phyloP scores from a whole-genome alignment of 2,888 invertebrate genomes.

The Lasiommata megera region DNA sequence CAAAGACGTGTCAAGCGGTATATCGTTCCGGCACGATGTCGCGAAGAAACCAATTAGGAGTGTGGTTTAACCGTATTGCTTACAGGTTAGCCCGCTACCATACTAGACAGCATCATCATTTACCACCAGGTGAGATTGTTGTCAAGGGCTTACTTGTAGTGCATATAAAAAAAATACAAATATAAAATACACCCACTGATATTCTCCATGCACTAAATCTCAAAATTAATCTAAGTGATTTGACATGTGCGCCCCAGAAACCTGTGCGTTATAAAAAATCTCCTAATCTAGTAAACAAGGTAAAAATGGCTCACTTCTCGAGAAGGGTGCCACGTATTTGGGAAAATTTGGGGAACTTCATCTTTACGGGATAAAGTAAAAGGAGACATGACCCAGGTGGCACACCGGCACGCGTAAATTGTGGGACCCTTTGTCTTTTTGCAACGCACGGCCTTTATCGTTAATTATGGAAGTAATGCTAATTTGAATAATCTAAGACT shows the following conservation, averaged over 20 bases:
- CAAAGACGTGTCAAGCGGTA: too few species aligned
- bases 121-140: too few species aligned
- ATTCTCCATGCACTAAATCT: background rate
- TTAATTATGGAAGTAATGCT: slow-evolving; percentile 66
- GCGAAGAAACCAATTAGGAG: too few species aligned
- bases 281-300: slow-evolving; percentile 80
- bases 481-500: slow-evolving; percentile 53
- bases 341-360: slow-evolving; percentile 73
- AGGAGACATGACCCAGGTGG: slow-evolving; percentile 80
- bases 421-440: slow-evolving; percentile 65
- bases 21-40: too few species aligned
- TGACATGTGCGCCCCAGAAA: slow-evolving; percentile 45
- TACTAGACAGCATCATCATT: too few species aligned
- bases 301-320: slow-evolving; percentile 78
- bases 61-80: too few species aligned
- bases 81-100: too few species aligned
- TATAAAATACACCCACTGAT: too few species aligned
- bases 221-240: background rate
- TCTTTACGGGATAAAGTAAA: slow-evolving; percentile 79
- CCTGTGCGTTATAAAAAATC: slow-evolving; percentile 72
- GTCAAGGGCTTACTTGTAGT: too few species aligned
- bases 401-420: slow-evolving; percentile 65
- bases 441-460: slow-evolving; percentile 51
- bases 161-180: too few species aligned
- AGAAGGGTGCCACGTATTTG: slow-evolving; percentile 66